These are phyloP conservation scores for Melanostoma scalare DNA, from an alignment of 2,888 invertebrate species.

Conservation along the genomic window DNA sequence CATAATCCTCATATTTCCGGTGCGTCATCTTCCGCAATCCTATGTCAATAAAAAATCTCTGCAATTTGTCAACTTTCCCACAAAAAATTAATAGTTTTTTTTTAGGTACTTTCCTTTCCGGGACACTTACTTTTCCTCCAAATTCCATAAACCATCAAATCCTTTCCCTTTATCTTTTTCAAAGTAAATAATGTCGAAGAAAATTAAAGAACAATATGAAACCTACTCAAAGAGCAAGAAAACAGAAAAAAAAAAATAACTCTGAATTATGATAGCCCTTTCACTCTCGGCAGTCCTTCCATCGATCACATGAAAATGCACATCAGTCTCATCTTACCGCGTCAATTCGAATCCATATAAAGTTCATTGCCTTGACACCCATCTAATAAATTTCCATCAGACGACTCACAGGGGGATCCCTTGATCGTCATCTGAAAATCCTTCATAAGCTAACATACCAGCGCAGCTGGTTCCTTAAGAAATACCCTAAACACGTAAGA, in stretches of 20 bases:
- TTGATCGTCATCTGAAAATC: slow-evolving; percentile 43
- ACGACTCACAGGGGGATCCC: slow-evolving; percentile 45
- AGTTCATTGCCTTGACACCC: slow-evolving; percentile 72
- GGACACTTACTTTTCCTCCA: slow-evolving; percentile 39
- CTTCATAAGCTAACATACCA: slow-evolving; percentile 26
- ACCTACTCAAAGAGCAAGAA: not conserved
- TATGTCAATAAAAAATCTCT: slow-evolving; percentile 20
- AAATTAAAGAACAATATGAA: not conserved
- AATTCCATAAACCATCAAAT: slow-evolving; percentile 41
- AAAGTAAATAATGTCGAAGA: slow-evolving; percentile 21
- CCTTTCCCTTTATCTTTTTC: slow-evolving; percentile 25
- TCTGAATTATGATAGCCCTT: slow-evolving; percentile 38
- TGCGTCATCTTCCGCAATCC: slow-evolving; percentile 18
- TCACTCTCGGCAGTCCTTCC: slow-evolving; percentile 45
- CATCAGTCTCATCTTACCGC: slow-evolving; percentile 63
- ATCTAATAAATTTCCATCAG: slow-evolving; percentile 70
- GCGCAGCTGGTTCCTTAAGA: slow-evolving; percentile 59
- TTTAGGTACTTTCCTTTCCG: slow-evolving; percentile 19
- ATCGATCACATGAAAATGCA: slow-evolving; percentile 59
- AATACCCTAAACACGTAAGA: not conserved
- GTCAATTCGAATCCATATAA: slow-evolving; percentile 59
- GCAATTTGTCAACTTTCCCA: slow-evolving; percentile 70
- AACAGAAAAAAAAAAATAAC: slow-evolving; percentile 2
- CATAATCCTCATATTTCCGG: slow-evolving; percentile 23
- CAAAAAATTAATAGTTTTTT: slow-evolving; percentile 7